These are phyloP conservation scores for Phortica magna DNA, from an alignment of 2,888 invertebrate genomes.

Conservation along the genomic window DNA sequence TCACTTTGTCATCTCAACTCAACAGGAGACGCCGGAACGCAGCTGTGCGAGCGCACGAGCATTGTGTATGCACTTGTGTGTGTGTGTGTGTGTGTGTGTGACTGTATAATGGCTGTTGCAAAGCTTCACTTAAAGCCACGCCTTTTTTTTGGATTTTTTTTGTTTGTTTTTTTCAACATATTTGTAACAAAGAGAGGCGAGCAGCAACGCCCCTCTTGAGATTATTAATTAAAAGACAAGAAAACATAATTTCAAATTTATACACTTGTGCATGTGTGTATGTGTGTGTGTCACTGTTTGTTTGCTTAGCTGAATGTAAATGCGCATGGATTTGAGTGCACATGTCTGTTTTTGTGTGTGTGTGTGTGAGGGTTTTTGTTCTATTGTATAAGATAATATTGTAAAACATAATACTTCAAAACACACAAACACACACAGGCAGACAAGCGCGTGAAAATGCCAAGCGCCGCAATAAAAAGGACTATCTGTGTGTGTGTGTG, in stretches of 20 bases:
- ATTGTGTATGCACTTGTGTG: not conserved
- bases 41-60: slow-evolving; percentile 34
- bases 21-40: slow-evolving; percentile 35
- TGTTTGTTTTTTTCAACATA: not conserved
- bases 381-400: not conserved
- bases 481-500: not conserved
- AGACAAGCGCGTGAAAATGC: not conserved
- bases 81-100: not conserved
- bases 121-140: slow-evolving; percentile 41
- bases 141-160: slow-evolving; percentile 30
- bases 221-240: slow-evolving; percentile 72
- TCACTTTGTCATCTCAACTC: slow-evolving; percentile 69
- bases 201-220: slow-evolving; percentile 57
- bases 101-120: not conserved
- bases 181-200: slow-evolving; percentile 21
- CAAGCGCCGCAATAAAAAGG: not conserved
- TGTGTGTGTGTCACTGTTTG: not conserved
- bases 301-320: not conserved
- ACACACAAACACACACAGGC: not conserved
- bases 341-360: slow-evolving; percentile 22
- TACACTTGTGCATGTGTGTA: slow-evolving; percentile 34
- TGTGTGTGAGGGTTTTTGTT: not conserved
- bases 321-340: slow-evolving; percentile 21
- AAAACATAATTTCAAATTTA: slow-evolving; percentile 69
- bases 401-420: not conserved